A percentile compares a stretch with the other conserved stretches of the same genome.
Evolutionary conservation across 2,797 vertebrate genomes (phyloP).

Genomic region (Sphenopsis melanotis): DNA sequence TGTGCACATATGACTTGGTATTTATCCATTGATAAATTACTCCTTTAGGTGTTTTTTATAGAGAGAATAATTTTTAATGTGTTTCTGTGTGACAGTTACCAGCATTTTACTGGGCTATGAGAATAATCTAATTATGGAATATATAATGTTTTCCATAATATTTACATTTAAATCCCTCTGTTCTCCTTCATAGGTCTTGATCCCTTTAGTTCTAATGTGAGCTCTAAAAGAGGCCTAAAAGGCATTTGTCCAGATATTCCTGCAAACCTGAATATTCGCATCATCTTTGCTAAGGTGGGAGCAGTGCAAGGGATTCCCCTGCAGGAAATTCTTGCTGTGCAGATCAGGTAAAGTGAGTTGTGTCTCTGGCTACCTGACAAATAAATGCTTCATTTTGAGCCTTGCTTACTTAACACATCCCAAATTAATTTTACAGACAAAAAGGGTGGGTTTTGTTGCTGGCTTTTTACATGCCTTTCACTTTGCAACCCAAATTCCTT

Average conservation of each 20-base stretch:
- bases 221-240: background rate
- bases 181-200: slow-evolving; percentile 33
- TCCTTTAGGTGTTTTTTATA: background rate
- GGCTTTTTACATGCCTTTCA: background rate
- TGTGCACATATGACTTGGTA: background rate
- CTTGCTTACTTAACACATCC: background rate
- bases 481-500: background rate
- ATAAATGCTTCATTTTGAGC: background rate
- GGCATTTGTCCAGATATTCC: slow-evolving; percentile 82
- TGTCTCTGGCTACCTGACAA: background rate
- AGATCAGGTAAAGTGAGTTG: slow-evolving; percentile 79
- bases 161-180: background rate
- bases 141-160: background rate
- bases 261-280: slow-evolving; percentile 78
- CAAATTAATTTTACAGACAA: background rate
- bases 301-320: slow-evolving; percentile 76
- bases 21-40: background rate
- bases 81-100: background rate
- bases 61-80: background rate
- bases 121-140: background rate
- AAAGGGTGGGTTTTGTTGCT: background rate
- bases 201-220: background rate
- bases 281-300: slow-evolving; percentile 75
- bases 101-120: background rate
- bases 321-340: slow-evolving; percentile 78